Evolutionary conservation across 1,140 invertebrate genomes (phyloP).

Genomic region (Ips nitidus): DNA sequence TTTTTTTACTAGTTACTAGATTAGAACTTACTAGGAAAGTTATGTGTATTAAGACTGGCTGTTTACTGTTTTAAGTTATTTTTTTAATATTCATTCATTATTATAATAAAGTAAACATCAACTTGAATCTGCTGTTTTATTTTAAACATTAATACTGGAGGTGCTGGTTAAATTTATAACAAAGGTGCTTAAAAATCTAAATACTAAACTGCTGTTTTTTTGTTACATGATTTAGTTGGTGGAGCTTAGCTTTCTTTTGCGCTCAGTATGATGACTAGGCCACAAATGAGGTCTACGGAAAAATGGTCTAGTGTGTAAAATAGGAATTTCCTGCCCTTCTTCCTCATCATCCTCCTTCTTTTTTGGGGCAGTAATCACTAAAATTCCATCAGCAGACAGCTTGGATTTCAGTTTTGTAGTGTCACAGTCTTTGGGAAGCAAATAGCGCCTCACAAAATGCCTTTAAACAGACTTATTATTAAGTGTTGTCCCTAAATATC

Average conservation of each 20-base stretch:
- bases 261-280: conserved; percentile 12
- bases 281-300: conserved; percentile 19
- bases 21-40: no score
- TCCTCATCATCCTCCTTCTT: conserved; percentile 11
- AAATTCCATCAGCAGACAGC: conserved; percentile 23
- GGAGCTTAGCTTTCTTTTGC: conserved; percentile 19
- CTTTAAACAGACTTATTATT: neutral
- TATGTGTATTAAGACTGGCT: no score
- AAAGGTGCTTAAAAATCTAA: no score
- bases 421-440: conserved; percentile 22
- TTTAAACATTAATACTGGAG: no score
- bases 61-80: no score
- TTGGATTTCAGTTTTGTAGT: conserved; percentile 23
- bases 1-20: no score
- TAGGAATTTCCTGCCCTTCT: conserved; percentile 23
- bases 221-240: conserved; percentile 1
- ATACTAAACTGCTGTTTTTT: no score
- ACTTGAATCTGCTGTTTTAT: no score
- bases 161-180: no score
- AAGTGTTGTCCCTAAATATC: neutral
- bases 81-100: no score
- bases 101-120: no score
- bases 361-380: conserved; percentile 19
- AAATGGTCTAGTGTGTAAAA: conserved; percentile 18
- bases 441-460: conserved; percentile 23